Conservation (phyloP, 2,797 vertebrate species). For the Hemitrygon akajei region DNA sequence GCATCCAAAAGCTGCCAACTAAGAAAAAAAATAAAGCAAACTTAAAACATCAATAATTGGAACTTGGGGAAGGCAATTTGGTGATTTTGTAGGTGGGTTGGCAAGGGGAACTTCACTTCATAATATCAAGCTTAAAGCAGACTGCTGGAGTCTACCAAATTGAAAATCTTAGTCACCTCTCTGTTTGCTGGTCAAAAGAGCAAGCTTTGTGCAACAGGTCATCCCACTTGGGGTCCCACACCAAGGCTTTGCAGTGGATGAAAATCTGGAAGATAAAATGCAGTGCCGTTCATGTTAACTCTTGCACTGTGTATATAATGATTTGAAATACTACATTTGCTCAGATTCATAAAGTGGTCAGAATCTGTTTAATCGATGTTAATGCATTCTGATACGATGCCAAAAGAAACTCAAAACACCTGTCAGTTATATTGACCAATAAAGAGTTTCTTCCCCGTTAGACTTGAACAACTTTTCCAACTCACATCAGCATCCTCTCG, state of each 20-base stretch:
- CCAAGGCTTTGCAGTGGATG: slow-evolving; percentile 65
- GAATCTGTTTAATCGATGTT: not conserved
- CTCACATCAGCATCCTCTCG: slow-evolving; percentile 51
- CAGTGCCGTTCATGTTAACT: not conserved
- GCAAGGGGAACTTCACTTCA: not conserved
- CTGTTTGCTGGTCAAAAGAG: slow-evolving; percentile 52
- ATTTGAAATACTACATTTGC: no score
- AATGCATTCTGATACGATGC: not conserved
- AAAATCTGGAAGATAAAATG: slow-evolving; percentile 58
- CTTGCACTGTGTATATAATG: no score
- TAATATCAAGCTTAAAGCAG: not conserved
- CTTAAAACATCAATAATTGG: no score
- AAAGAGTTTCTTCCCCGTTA: no score
- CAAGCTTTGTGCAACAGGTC: slow-evolving; percentile 57
- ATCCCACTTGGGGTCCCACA: slow-evolving; percentile 52
- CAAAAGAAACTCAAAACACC: not conserved
- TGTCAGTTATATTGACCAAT: no score
- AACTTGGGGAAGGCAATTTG: no score
- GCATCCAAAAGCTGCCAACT: slow-evolving; percentile 61
- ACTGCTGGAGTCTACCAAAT: not conserved
- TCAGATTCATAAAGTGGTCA: not conserved
- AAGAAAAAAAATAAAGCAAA: not conserved
- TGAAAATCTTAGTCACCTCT: slow-evolving; percentile 50
- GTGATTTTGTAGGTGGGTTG: no score
- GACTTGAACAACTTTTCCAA: not conserved